phyloP scores from a whole-genome alignment of 2,888 invertebrate species.

The Marronus borbonicus region DNA sequence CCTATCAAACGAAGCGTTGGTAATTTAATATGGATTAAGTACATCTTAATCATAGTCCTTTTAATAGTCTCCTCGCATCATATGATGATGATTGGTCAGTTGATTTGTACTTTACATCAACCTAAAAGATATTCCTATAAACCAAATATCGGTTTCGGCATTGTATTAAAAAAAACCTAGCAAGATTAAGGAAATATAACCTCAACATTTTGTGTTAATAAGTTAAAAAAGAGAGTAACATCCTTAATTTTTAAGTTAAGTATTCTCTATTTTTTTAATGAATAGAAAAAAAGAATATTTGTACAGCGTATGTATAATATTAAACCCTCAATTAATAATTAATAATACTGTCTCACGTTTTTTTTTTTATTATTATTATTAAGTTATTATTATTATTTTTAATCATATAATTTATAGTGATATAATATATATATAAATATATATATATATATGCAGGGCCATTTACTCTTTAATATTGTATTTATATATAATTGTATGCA shows the following conservation, averaged over 20 bases:
- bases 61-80: background rate
- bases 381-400: background rate
- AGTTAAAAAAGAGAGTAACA: too few relatives aligned
- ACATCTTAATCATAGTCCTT: background rate
- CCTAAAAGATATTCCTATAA: background rate
- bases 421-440: background rate
- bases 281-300: too few relatives aligned
- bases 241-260: too few relatives aligned
- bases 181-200: too few relatives aligned
- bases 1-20: too few relatives aligned
- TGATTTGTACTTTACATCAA: constrained; percentile 3
- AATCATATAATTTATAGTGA: background rate
- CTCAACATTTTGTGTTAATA: too few relatives aligned
- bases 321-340: background rate
- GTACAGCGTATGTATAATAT: too few relatives aligned
- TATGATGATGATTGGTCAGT: constrained; percentile 7
- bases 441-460: background rate
- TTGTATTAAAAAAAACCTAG: too few relatives aligned
- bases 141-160: too few relatives aligned
- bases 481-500: constrained; percentile 5
- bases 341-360: constrained; percentile 7
- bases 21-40: too few relatives aligned
- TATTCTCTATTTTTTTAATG: too few relatives aligned
- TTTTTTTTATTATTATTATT: background rate
- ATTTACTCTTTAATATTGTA: background rate